Evolutionary conservation across 2,888 invertebrate species (phyloP), one percentile per base, ranked within the genome.

Genomic region (Abrostola tripartita): DNA sequence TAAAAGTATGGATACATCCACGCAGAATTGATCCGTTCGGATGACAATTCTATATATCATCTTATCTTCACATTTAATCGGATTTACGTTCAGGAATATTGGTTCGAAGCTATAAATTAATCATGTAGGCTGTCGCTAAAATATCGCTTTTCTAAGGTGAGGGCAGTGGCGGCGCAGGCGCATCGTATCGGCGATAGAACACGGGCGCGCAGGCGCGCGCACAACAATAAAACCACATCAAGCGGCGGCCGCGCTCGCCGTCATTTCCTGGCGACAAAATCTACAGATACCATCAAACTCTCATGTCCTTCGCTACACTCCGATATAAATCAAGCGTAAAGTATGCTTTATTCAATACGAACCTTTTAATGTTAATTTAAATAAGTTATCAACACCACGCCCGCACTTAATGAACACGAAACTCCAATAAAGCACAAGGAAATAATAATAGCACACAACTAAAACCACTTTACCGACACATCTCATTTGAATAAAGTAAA

Each of bases 121-220:
- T 93, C 94, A 94, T 93, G 94, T 94, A 90, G 85, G 89, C 93
- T 92, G 93, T 93, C 93, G 92, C 92, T 93, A 91, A 93, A 93
- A 92, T 93, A 92, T 92, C 86, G 92, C 89, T 87, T 90, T 93
- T 86, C 87, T 86, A 83, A 84, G 84, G 87, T 85, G 88, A 85
- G 84, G 81, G 78, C 76, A 74, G 68, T 82, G 85, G 87, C 87
- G 85, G 88, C 85, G 88, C 86, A 78, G 78, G 89, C 88, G 88
- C 92, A 86, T 89, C 90, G 88, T 76, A 84, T 78, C 83, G 87
- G 85, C 87, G 89, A 85, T 87, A 88, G 88, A 88, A 91, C 91
- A 92, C 76, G 89, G 71, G 76, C 83, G 74, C 82, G 82, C 82
- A 82, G 83, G 85, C 88, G 85, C 87, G 70, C 75, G 82, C 60